Conservation (phyloP, 64 coral and sea anemone genomes). For the Stichodactyla helianthus region DNA sequence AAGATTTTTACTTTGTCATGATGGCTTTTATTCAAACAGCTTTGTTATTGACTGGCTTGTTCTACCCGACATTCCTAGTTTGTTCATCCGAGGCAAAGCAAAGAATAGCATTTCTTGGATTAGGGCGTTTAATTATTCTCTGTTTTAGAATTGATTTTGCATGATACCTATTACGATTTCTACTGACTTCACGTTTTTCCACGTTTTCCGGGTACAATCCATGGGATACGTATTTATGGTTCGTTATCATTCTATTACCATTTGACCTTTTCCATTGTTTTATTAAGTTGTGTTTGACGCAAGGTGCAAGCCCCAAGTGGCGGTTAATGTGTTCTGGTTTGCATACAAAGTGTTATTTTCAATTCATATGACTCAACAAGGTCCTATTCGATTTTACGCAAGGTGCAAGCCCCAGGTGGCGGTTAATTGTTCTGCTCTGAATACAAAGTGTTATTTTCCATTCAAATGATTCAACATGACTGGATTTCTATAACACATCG, state of each 20-base stretch:
- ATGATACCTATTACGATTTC: no score
- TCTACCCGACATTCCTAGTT: conserved; percentile 22
- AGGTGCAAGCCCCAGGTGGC: neutral
- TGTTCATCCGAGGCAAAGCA: conserved; percentile 29
- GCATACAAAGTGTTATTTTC: neutral
- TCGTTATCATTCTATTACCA: no score
- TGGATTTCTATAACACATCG: neutral
- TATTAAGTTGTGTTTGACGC: neutral
- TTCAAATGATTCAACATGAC: no score
- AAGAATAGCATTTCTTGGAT: conserved; percentile 31
- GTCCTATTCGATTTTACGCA: neutral
- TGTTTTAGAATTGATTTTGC: conserved; percentile 20
- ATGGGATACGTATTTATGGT: no score
- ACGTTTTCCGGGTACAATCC: no score
- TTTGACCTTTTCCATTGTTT: no score
- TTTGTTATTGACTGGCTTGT: conserved; percentile 36
- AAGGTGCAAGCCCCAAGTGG: neutral
- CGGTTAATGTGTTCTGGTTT: no score
- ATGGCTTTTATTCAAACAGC: neutral
- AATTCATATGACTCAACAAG: no score
- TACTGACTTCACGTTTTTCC: no score
- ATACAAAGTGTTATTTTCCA: no score
- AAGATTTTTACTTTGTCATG: conserved; percentile 36
- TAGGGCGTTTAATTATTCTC: neutral
- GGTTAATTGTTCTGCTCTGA: no score